phyloP scores from a whole-genome alignment of 2,888 invertebrate genomes.

The Philaethria dido region DNA sequence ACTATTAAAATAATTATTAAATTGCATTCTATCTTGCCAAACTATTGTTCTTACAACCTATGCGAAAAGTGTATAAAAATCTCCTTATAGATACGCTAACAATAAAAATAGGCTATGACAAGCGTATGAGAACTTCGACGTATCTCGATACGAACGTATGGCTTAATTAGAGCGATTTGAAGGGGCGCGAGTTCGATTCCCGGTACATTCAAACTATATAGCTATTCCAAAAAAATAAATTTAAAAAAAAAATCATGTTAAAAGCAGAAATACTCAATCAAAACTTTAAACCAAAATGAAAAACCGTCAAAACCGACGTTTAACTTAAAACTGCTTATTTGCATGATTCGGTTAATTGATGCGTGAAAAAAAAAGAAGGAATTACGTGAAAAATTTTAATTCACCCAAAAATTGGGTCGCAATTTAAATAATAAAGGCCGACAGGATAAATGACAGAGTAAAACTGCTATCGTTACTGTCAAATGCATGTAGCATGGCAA shows the following conservation, averaged over 20 bases:
- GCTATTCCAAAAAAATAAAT: too few species aligned
- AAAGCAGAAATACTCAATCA: background rate
- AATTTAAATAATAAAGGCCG: slow-evolving; percentile 60
- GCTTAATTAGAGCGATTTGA: too few species aligned
- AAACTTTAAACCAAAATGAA: slow-evolving; percentile 5
- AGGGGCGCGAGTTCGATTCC: too few species aligned
- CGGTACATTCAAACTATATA: too few species aligned
- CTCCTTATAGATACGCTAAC: too few species aligned
- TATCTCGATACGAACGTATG: too few species aligned
- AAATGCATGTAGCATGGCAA: slow-evolving; percentile 70
- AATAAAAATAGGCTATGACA: too few species aligned
- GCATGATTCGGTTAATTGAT: slow-evolving; percentile 46
- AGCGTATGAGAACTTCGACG: too few species aligned
- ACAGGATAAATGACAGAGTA: slow-evolving; percentile 67
- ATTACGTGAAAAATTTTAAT: slow-evolving; percentile 42
- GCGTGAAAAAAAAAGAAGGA: slow-evolving; percentile 42
- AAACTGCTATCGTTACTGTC: slow-evolving; percentile 78
- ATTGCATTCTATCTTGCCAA: too few species aligned
- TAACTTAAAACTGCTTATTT: slow-evolving; percentile 41
- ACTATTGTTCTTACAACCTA: too few species aligned
- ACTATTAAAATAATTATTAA: too few species aligned
- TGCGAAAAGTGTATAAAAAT: too few species aligned
- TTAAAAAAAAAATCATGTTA: background rate
- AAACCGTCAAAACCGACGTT: slow-evolving; percentile 34
- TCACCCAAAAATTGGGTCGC: slow-evolving; percentile 44